Evolutionary conservation across 1,140 invertebrate genomes (phyloP).

Genomic region (Ceratina japonica): DNA sequence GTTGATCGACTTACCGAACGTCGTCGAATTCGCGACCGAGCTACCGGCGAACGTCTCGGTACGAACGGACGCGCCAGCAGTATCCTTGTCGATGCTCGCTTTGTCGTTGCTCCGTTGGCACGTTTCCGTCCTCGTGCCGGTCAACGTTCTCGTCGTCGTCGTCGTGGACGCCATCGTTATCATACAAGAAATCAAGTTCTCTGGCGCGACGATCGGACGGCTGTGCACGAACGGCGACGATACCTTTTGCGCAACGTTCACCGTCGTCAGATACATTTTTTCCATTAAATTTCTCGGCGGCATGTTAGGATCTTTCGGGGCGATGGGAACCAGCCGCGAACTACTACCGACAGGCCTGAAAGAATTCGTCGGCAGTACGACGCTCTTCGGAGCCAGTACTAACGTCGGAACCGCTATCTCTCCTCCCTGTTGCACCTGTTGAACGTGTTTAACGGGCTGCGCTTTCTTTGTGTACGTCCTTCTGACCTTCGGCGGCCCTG

Average conservation of each 20-base stretch:
- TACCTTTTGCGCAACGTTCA: conserved; percentile 63
- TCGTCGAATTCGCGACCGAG: not conserved
- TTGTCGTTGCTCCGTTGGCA: not conserved
- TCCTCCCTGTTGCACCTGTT: conserved; percentile 35
- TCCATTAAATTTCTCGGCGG: conserved; percentile 19
- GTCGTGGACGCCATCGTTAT: not conserved
- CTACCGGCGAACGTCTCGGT: not conserved
- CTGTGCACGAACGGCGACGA: not conserved
- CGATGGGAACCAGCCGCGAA: conserved; percentile 68
- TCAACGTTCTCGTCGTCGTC: not conserved
- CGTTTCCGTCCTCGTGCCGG: not conserved
- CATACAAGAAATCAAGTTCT: not conserved
- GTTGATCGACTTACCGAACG: not conserved
- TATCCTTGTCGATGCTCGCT: not conserved
- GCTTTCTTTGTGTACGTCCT: not conserved
- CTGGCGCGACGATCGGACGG: not conserved
- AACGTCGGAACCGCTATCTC: conserved; percentile 69
- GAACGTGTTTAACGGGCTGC: conserved; percentile 12
- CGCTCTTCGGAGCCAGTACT: conserved; percentile 68
- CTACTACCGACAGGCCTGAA: conserved; percentile 16
- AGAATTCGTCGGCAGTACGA: conserved; percentile 37
- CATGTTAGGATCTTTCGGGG: conserved; percentile 59
- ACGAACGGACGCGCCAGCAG: no score
- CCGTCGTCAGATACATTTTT: conserved; percentile 64
- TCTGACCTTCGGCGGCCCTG: no score